phyloP scores from a whole-genome alignment of 35 echinoderm and acorn worm species.

The Stichopus chloronotus region DNA sequence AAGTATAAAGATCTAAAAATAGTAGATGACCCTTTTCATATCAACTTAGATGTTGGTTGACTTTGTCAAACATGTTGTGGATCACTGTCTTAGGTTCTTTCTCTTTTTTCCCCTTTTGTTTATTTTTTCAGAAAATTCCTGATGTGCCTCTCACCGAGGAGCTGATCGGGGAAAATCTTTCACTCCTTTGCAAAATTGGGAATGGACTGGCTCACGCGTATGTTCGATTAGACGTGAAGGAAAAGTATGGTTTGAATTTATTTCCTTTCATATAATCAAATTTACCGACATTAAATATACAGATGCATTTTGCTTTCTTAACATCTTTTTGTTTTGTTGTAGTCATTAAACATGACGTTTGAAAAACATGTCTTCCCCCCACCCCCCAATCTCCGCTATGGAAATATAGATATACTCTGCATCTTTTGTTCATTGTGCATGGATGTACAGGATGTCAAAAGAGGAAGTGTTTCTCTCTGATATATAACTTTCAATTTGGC shows the following conservation, averaged over 20 bases:
- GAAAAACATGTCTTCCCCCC: background rate
- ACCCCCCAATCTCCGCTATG: background rate
- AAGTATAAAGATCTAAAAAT: too few species aligned
- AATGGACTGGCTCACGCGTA: slow-evolving; percentile 95
- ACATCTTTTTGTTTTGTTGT: too few species aligned
- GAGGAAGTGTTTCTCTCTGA: slow-evolving; percentile 1
- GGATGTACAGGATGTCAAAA: slow-evolving; percentile 36
- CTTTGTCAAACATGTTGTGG: too few species aligned
- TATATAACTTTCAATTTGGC: slow-evolving; percentile 29
- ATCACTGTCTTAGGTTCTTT: background rate
- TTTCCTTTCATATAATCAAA: background rate
- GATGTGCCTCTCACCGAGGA: slow-evolving; percentile 84
- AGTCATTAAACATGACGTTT: background rate
- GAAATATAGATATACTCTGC: background rate
- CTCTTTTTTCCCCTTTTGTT: background rate
- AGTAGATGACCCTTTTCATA: too few species aligned
- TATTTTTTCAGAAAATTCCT: slow-evolving; percentile 73
- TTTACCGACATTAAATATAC: background rate
- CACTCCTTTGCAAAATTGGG: slow-evolving; percentile 92
- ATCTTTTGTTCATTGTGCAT: background rate
- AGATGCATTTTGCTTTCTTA: background rate
- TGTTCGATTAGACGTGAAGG: slow-evolving; percentile 91
- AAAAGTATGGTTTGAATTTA: slow-evolving; percentile 69
- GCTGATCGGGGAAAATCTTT: slow-evolving; percentile 79
- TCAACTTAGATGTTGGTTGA: too few species aligned